Percentiles rank a stretch among this genome's conserved stretches.
Evolutionary conservation across 1,140 invertebrate genomes (phyloP).

Genomic region (Nephila pilipes): DNA sequence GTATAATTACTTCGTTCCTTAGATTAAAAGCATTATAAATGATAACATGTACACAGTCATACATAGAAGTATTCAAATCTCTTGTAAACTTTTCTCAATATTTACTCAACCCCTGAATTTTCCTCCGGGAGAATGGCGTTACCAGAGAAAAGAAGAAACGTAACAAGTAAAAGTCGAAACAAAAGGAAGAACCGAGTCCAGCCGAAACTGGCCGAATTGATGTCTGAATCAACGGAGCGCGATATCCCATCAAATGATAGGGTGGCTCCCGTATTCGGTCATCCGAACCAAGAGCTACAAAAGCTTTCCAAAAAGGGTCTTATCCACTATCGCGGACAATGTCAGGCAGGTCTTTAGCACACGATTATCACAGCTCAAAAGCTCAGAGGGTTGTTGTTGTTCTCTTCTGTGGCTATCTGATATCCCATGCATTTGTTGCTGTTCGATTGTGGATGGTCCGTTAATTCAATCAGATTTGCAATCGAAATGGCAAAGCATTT

Average conservation of each 20-base stretch:
- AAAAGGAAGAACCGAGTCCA: not conserved
- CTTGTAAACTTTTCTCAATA: too few species aligned
- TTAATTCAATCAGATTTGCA: constrained; percentile 1
- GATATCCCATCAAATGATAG: constrained; percentile 31
- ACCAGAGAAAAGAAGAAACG: not conserved
- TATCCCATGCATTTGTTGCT: not conserved
- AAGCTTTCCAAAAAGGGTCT: not conserved
- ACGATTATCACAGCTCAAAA: constrained; percentile 32
- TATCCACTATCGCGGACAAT: not conserved
- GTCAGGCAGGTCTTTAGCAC: constrained; percentile 49
- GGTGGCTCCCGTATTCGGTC: constrained; percentile 17
- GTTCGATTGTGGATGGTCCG: not conserved
- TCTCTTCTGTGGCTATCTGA: not conserved
- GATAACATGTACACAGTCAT: too few species aligned
- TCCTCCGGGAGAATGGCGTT: not conserved
- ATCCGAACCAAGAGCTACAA: constrained; percentile 12
- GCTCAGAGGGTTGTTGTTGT: not conserved
- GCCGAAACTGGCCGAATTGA: constrained; percentile 7
- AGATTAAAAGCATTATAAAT: too few species aligned
- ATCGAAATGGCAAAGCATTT: too few species aligned
- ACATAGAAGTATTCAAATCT: too few species aligned
- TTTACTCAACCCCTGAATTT: too few species aligned
- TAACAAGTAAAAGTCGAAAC: constrained; percentile 26
- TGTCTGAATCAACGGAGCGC: constrained; percentile 44
- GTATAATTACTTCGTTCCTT: too few species aligned